Evolutionary conservation across 35 echinoderm and acorn worm species (phyloP).

Genomic region (Stichopus chloronotus): DNA sequence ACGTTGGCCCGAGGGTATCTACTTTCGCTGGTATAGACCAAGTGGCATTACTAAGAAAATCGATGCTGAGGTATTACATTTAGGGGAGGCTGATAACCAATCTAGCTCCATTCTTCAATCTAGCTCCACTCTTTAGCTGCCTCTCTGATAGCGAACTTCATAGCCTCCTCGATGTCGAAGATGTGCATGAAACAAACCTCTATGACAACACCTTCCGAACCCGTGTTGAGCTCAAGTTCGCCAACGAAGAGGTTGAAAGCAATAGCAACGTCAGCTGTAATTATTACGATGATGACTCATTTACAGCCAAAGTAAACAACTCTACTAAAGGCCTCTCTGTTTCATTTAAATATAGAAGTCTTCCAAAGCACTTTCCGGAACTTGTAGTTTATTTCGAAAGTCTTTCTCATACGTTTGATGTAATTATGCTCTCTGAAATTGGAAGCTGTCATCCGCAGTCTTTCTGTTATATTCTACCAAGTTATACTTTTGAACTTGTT

Average conservation of each 20-base stretch:
- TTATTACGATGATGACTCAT: too few relatives aligned
- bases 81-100: not conserved
- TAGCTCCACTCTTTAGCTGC: not conserved
- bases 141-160: not conserved
- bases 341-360: slow-evolving; percentile 5
- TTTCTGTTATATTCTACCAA: slow-evolving; percentile 20
- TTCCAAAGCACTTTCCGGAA: slow-evolving; percentile 24
- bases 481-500: not conserved
- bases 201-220: not conserved
- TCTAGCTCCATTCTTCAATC: not conserved
- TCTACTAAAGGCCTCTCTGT: slow-evolving; percentile 22
- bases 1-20: slow-evolving; percentile 7
- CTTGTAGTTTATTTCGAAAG: slow-evolving; percentile 17
- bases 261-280: not conserved
- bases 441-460: slow-evolving; percentile 9
- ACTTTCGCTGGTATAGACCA: slow-evolving; percentile 6
- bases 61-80: not conserved
- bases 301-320: too few relatives aligned
- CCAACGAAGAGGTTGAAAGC: not conserved
- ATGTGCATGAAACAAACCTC: not conserved
- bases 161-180: not conserved
- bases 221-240: not conserved
- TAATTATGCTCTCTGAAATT: slow-evolving; percentile 38
- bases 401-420: not conserved
- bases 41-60: not conserved